Conservation (phyloP, 2,113 vertebrate species). For the Xiphophorus maculatus region DNA sequence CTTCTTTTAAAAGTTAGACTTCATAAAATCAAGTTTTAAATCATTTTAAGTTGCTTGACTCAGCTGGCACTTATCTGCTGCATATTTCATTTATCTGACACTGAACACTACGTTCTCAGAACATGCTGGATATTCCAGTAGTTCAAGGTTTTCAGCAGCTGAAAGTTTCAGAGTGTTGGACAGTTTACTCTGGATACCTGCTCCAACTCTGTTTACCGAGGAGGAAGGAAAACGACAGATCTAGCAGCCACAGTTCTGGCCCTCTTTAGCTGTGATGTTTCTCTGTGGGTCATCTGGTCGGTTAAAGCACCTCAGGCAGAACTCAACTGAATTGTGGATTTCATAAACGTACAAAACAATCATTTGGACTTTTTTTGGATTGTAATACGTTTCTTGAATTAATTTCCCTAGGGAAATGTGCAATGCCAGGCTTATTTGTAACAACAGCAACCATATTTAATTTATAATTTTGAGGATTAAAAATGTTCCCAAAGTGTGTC, state of each 20-base stretch:
- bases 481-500: not conserved
- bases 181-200: conserved; percentile 25
- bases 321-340: not conserved
- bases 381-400: not conserved
- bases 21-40: conserved; percentile 1
- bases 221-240: not conserved
- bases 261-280: conserved; percentile 15
- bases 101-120: not conserved
- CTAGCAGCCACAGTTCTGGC: conserved; percentile 1
- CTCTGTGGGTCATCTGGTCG: conserved; percentile 19
- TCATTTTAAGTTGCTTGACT: not conserved
- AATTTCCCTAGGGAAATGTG: not conserved
- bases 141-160: conserved; percentile 1
- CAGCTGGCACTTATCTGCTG: not conserved
- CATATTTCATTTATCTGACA: conserved; percentile 1
- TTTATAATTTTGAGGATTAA: not conserved
- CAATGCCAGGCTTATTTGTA: not conserved
- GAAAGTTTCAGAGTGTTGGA: conserved; percentile 2
- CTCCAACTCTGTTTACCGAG: conserved; percentile 13
- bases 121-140: not conserved
- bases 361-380: not conserved
- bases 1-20: too few relatives aligned
- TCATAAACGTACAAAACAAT: not conserved
- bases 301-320: conserved; percentile 26
- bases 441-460: too few relatives aligned